Evolutionary conservation across 2,888 invertebrate species (phyloP).

Genomic region (Chromoteleia sp.): DNA sequence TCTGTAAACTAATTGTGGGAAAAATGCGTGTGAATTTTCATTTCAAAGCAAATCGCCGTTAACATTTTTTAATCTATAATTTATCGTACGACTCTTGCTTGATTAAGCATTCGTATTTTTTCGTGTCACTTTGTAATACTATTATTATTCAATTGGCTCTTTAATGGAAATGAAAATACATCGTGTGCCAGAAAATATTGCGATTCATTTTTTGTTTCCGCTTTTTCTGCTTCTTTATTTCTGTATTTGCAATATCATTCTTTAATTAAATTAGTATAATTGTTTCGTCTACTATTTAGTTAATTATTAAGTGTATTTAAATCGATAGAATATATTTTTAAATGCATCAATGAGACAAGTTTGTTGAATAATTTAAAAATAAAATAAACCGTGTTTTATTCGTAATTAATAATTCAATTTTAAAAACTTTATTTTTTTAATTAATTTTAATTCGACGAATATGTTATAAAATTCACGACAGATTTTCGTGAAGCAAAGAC

Average conservation of each 20-base stretch:
- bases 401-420: too few relatives aligned
- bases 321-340: too few relatives aligned
- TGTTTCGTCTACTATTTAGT: too few relatives aligned
- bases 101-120: slow-evolving; percentile 30
- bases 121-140: slow-evolving; percentile 16
- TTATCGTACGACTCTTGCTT: slow-evolving; percentile 23
- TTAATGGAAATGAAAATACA: slow-evolving; percentile 5
- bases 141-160: slow-evolving; percentile 16
- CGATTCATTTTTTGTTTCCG: neutral
- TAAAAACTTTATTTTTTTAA: too few relatives aligned
- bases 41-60: slow-evolving; percentile 21
- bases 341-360: too few relatives aligned
- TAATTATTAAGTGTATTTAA: too few relatives aligned
- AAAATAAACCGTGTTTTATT: too few relatives aligned
- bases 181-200: neutral
- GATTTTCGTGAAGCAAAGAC: neutral
- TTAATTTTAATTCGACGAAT: neutral
- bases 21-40: slow-evolving; percentile 36
- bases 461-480: neutral
- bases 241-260: too few relatives aligned
- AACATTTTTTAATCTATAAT: slow-evolving; percentile 31
- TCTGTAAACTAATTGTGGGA: slow-evolving; percentile 47
- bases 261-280: too few relatives aligned
- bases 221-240: neutral
- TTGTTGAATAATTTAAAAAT: too few relatives aligned